Base-by-base conservation (phyloP, 2,888 invertebrate genomes). In the Belgica antarctica region DNA sequence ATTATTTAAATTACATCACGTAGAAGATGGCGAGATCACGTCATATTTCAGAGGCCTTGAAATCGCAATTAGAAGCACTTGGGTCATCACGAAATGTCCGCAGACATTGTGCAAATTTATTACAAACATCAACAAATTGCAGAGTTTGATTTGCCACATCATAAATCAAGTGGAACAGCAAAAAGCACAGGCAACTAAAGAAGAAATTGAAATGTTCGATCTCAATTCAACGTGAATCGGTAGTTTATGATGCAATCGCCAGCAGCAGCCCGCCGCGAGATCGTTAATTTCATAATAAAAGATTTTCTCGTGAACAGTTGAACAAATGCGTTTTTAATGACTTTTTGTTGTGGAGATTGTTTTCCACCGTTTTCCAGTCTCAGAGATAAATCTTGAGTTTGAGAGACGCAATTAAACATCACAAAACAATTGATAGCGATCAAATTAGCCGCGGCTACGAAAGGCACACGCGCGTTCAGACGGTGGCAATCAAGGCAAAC, bases 161-260 rank as follows among this genome's bases (percentile, higher is more conserved):
- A 52, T 52, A 52, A 52, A 52, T 52, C 52, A 52, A 52, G 52
- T 22, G 52, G 52, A 52, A 52, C 52, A 52, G 41, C 41, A 41
- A 41, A n/a, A 41, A 10, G 2, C 15, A n/a, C 31, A 7, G 5
- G n/a, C n/a, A n/a, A n/a, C n/a, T n/a, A n/a, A n/a, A 31, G 12
- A 31, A 31, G 34, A 8, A 31, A 31, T 31, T 5, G 12, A 31
- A 31, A 31, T 8, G 5, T 8, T 41, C 15, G 41, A 41, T 7
- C 15, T 52, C 52, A 22, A 52, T 52, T 52, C 19, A 22, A 41
- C 17, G 22, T 52, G 19, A 52, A 12, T 19, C 17, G 19, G 22
- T 52, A n/a, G 15, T 15, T 17, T 4, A 22, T 52, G 52, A 52
- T 52, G 52, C 52, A 52, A 52, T 31, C 52, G 2, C 52, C 52